Conservation (phyloP, 2,888 invertebrate genomes). For the Podabrus alpinus region DNA sequence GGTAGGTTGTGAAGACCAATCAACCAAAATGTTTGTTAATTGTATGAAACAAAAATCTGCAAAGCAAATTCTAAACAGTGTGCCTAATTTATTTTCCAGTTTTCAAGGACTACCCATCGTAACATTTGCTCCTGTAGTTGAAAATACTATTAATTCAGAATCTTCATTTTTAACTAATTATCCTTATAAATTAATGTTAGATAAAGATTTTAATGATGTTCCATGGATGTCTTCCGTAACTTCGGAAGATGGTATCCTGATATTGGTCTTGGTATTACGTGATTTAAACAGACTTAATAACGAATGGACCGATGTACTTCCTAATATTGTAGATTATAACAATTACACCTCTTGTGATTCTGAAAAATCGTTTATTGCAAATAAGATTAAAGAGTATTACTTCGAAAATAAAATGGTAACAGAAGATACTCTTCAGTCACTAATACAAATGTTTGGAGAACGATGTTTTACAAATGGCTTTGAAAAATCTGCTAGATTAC, state of each 20-base stretch:
- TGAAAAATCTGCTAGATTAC: constrained; percentile 60
- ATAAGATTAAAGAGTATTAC: constrained; percentile 1
- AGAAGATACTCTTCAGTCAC: neutral
- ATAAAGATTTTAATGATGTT: constrained; percentile 63
- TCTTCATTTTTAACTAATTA: constrained; percentile 69
- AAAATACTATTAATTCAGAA: constrained; percentile 54
- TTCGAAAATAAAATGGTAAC: neutral
- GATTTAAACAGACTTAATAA: neutral
- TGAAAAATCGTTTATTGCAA: neutral
- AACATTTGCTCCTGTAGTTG: constrained; percentile 70
- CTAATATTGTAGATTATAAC: neutral
- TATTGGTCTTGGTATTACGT: constrained; percentile 56
- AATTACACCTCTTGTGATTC: neutral
- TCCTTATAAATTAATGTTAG: constrained; percentile 65
- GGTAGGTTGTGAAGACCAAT: constrained; percentile 64
- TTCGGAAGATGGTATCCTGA: constrained; percentile 77
- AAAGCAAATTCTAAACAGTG: constrained; percentile 58
- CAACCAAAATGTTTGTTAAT: constrained; percentile 60
- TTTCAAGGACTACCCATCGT: neutral
- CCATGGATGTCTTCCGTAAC: constrained; percentile 74
- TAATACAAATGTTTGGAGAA: constrained; percentile 63
- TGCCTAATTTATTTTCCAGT: constrained; percentile 39
- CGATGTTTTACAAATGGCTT: constrained; percentile 62
- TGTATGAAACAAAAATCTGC: constrained; percentile 65
- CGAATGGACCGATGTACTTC: neutral